These are phyloP conservation scores for Pyrgilauda ruficollis DNA, from an alignment of 2,113 vertebrate species.

Conservation along the genomic window DNA sequence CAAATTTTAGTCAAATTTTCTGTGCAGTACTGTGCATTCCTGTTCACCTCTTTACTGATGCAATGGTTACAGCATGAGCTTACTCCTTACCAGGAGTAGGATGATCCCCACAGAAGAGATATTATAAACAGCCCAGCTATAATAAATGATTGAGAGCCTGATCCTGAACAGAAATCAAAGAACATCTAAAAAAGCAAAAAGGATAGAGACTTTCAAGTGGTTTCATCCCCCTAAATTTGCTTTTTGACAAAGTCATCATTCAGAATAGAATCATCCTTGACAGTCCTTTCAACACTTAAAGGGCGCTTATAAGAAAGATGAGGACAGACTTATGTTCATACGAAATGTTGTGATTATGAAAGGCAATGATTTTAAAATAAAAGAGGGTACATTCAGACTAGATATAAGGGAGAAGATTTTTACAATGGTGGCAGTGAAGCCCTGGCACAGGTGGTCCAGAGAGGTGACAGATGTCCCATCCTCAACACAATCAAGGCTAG, in stretches of 20 bases:
- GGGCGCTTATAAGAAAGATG: accelerated
- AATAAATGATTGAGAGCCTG: background rate
- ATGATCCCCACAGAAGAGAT: background rate
- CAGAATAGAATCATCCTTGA: background rate
- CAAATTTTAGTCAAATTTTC: background rate
- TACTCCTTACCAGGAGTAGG: background rate
- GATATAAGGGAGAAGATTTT: background rate
- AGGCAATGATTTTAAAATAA: background rate
- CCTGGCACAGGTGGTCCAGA: background rate
- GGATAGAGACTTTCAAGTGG: background rate
- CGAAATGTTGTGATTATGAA: background rate
- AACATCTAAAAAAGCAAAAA: background rate
- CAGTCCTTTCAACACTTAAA: background rate
- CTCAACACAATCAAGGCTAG: background rate
- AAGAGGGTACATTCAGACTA: background rate
- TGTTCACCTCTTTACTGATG: background rate
- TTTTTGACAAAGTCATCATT: background rate
- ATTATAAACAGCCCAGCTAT: background rate
- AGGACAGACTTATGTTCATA: background rate
- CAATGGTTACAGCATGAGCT: background rate
- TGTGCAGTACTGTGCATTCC: background rate
- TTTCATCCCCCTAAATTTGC: background rate
- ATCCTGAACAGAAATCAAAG: background rate
- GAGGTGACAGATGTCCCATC: background rate
- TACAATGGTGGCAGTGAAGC: background rate